Percentiles rank a stretch among this genome's conserved stretches.
These are phyloP conservation scores for Tetragonula carbonaria DNA, from an alignment of 2,888 invertebrate genomes.

Conservation along the genomic window DNA sequence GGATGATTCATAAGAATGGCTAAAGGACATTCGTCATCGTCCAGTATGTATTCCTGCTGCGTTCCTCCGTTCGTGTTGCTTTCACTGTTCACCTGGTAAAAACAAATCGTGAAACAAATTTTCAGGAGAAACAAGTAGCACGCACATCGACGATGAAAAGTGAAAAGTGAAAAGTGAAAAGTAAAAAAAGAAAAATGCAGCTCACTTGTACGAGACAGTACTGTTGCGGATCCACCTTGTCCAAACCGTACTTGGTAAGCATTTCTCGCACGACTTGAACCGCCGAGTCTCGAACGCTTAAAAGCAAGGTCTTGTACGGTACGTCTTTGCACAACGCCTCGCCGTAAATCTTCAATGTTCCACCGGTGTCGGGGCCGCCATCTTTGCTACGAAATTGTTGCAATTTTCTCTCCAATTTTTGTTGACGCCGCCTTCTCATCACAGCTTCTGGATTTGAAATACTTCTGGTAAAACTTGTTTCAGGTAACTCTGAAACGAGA, in stretches of 20 bases:
- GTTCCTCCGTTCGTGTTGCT: constrained; percentile 85
- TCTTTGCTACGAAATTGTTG: constrained; percentile 98
- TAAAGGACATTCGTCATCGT: constrained; percentile 98
- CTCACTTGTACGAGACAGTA: constrained; percentile 98
- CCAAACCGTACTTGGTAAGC: constrained; percentile 97
- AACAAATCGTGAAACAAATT: too few relatives aligned
- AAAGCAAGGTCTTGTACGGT: constrained; percentile 98
- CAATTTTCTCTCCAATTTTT: constrained; percentile 97
- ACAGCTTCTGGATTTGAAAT: constrained; percentile 99
- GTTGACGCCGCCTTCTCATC: constrained; percentile 97
- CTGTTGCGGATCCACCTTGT: constrained; percentile 94
- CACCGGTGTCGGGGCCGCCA: constrained; percentile 97
- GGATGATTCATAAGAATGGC: constrained; percentile 96
- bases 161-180: too few relatives aligned
- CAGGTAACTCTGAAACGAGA: constrained; percentile 91
- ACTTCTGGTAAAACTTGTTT: constrained; percentile 99
- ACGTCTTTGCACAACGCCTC: constrained; percentile 98
- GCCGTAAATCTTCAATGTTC: constrained; percentile 97
- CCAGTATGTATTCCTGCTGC: constrained; percentile 95
- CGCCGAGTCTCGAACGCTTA: constrained; percentile 97
- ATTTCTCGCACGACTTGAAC: constrained; percentile 97
- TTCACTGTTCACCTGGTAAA: constrained; percentile 83
- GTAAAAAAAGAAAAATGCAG: constrained; percentile 3
- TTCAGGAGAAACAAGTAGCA: too few relatives aligned
- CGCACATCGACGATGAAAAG: too few relatives aligned